Conservation (phyloP, 2,797 vertebrate species). For the Sternotherus odoratus region DNA sequence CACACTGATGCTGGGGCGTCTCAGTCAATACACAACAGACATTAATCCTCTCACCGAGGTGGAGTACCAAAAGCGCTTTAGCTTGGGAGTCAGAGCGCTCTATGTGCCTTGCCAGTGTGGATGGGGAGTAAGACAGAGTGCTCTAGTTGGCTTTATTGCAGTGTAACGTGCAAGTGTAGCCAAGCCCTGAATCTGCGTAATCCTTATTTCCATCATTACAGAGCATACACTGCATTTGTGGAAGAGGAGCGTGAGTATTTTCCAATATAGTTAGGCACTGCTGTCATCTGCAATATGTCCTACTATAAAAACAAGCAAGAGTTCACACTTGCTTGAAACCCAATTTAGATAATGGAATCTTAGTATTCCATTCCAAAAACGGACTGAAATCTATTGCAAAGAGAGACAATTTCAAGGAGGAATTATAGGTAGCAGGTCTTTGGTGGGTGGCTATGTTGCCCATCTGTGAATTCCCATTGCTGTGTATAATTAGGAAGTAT, state of each 20-base stretch:
- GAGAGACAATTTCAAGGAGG: constrained; percentile 26
- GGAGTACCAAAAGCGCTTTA: too few species aligned
- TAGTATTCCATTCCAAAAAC: constrained; percentile 46
- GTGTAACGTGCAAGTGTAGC: too few species aligned
- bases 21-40: too few species aligned
- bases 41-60: too few species aligned
- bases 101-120: too few species aligned
- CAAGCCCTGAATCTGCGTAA: neutral
- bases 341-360: constrained; percentile 46
- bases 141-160: too few species aligned
- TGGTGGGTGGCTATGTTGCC: constrained; percentile 15
- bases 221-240: constrained; percentile 17
- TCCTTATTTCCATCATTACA: constrained; percentile 22
- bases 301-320: neutral
- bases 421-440: constrained; percentile 55
- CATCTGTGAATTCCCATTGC: constrained; percentile 68
- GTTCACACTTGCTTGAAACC: neutral
- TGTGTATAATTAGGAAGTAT: constrained; percentile 66
- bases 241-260: neutral
- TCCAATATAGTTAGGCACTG: neutral
- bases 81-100: too few species aligned
- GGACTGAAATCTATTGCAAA: constrained; percentile 21
- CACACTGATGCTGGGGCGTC: too few species aligned
- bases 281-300: neutral
- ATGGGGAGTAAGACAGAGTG: too few species aligned